A percentile compares a stretch with the other conserved stretches of the same genome.
These are phyloP conservation scores for Drosophila subquinaria DNA, from an alignment of 2,888 invertebrate genomes.

Conservation along the genomic window DNA sequence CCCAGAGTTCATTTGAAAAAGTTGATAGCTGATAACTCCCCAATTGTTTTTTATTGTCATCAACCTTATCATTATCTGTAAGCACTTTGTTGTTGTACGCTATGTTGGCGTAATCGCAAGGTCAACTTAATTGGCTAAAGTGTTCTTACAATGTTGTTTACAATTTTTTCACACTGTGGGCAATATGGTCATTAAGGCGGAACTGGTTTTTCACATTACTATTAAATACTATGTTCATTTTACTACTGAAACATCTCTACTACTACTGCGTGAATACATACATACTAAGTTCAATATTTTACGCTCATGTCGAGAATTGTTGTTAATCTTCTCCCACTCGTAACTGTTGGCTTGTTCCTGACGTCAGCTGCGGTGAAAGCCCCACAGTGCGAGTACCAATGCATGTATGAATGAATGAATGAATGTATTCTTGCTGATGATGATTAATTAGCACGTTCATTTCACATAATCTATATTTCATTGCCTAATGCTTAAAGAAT, in stretches of 20 bases:
- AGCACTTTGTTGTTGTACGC: slow-evolving; percentile 28
- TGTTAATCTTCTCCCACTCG: neutral
- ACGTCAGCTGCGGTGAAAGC: slow-evolving; percentile 44
- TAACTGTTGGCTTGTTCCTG: slow-evolving; percentile 16
- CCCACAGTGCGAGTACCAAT: neutral
- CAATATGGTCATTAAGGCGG: slow-evolving; percentile 54
- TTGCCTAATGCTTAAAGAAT: slow-evolving; percentile 42
- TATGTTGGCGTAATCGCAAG: slow-evolving; percentile 46
- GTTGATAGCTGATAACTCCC: slow-evolving; percentile 21
- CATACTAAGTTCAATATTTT: slow-evolving; percentile 11
- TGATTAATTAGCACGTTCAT: slow-evolving; percentile 66
- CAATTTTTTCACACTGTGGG: slow-evolving; percentile 55
- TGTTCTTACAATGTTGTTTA: slow-evolving; percentile 54
- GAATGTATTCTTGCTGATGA: slow-evolving; percentile 40
- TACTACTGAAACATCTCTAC: too few relatives aligned
- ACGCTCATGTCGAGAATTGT: slow-evolving; percentile 23
- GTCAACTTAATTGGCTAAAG: slow-evolving; percentile 48
- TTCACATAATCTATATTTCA: slow-evolving; percentile 55
- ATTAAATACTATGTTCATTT: slow-evolving; percentile 12
- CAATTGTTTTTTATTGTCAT: slow-evolving; percentile 26
- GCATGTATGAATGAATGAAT: slow-evolving; percentile 2
- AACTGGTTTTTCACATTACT: slow-evolving; percentile 49
- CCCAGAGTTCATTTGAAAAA: slow-evolving; percentile 8
- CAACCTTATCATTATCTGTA: slow-evolving; percentile 19
- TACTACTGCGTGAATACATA: neutral